Conservation (phyloP, 2,888 invertebrate species). For the Zaprionus obscuricornis region DNA sequence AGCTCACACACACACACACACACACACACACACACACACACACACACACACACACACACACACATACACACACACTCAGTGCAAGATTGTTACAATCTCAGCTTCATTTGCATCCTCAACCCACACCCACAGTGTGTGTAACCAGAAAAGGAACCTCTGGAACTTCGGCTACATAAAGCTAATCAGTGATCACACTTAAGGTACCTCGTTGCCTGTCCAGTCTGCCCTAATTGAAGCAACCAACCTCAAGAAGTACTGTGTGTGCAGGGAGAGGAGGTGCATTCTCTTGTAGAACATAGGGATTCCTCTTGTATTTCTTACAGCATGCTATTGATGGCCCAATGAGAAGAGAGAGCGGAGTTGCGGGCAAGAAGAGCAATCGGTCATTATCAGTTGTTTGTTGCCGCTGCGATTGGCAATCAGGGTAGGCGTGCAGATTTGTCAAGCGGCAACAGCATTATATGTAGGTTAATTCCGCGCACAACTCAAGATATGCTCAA, state of each 20-base stretch:
- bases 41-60: neutral
- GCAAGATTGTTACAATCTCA: slow-evolving; percentile 7
- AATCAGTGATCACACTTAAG: slow-evolving; percentile 71
- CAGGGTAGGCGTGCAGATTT: slow-evolving; percentile 76
- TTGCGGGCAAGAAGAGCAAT: slow-evolving; percentile 49
- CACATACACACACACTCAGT: too few species aligned
- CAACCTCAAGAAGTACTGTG: slow-evolving; percentile 24
- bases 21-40: neutral
- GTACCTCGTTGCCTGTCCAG: slow-evolving; percentile 46
- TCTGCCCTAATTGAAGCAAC: slow-evolving; percentile 67
- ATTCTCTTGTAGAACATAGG: too few species aligned
- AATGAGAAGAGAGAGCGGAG: neutral
- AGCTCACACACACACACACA: neutral
- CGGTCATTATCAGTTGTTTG: slow-evolving; percentile 79
- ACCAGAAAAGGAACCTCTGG: neutral
- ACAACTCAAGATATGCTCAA: slow-evolving; percentile 73
- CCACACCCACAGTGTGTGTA: slow-evolving; percentile 42
- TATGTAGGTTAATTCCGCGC: slow-evolving; percentile 75
- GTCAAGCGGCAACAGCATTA: slow-evolving; percentile 61
- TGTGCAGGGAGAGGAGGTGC: neutral
- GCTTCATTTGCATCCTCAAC: slow-evolving; percentile 43
- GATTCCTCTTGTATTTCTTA: too few species aligned
- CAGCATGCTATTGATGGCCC: neutral
- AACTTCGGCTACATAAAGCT: slow-evolving; percentile 47
- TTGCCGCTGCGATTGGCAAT: slow-evolving; percentile 72